Evolutionary conservation across 1,140 invertebrate genomes (phyloP).

Genomic region (Zaprionus inermis): DNA sequence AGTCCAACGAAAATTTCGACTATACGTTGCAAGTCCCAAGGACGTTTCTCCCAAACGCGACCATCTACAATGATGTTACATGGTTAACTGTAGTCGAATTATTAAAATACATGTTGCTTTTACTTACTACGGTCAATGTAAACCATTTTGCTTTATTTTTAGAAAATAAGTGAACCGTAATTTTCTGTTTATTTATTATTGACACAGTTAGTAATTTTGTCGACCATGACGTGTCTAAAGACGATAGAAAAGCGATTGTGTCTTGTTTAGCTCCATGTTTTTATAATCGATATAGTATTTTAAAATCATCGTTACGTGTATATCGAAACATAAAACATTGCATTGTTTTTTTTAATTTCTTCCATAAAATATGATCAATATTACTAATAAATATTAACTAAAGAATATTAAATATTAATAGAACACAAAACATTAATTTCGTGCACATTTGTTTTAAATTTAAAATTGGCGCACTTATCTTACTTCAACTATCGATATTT

Average conservation of each 20-base stretch:
- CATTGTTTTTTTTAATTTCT: neutral
- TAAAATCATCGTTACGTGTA: neutral
- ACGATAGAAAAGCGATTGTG: neutral
- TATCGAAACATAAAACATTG: neutral
- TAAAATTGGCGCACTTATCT: neutral
- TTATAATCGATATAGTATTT: neutral
- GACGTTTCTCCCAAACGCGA: constrained; percentile 73
- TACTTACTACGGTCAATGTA: constrained; percentile 16
- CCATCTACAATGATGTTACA: constrained; percentile 46
- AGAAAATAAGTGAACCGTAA: neutral
- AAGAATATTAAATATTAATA: no score
- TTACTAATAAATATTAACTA: no score
- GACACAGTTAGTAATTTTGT: constrained; percentile 9
- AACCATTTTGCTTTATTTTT: constrained; percentile 25
- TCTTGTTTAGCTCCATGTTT: neutral
- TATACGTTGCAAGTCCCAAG: constrained; percentile 65
- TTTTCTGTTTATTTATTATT: constrained; percentile 16
- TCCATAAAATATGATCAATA: neutral
- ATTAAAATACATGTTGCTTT: neutral
- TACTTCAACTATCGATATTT: neutral
- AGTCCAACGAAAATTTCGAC: constrained; percentile 61
- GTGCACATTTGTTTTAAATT: neutral
- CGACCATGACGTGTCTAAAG: constrained; percentile 41
- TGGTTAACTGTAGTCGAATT: neutral
- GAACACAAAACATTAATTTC: no score